These are phyloP conservation scores for Heliothis subflexa DNA, from an alignment of 1,140 invertebrate species.

Conservation along the genomic window DNA sequence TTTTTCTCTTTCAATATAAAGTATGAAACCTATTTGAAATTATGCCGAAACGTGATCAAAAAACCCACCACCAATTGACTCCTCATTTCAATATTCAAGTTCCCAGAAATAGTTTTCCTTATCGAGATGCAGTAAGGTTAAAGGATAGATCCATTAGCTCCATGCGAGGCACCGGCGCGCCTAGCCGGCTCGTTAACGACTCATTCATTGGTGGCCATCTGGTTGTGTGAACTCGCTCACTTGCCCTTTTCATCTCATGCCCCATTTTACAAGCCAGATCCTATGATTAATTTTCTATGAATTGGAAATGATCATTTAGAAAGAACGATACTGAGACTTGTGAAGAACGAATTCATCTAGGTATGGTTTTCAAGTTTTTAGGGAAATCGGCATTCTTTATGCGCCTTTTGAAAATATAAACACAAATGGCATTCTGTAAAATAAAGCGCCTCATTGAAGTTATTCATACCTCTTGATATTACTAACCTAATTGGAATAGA, in stretches of 20 bases:
- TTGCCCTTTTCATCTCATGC: constrained; percentile 54
- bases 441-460: no score
- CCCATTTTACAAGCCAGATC: constrained; percentile 43
- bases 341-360: no score
- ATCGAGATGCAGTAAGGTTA: constrained; percentile 12
- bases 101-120: neutral
- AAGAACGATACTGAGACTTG: no score
- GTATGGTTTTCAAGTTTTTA: no score
- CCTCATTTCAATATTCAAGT: neutral
- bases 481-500: no score
- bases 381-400: no score
- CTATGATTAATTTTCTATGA: neutral
- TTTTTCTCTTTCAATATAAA: no score
- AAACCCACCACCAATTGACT: neutral
- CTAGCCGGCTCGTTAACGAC: constrained; percentile 64
- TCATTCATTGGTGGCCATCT: constrained; percentile 74
- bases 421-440: no score
- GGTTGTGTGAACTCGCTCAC: constrained; percentile 57
- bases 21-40: no score
- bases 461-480: no score
- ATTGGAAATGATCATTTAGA: neutral
- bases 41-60: no score
- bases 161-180: constrained; percentile 5
- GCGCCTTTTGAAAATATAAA: no score
- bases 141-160: constrained; percentile 3